A percentile compares a stretch with the other conserved stretches of the same genome.
phyloP scores from a whole-genome alignment of 2,888 invertebrate species.

The Eupithecia exiguata region DNA sequence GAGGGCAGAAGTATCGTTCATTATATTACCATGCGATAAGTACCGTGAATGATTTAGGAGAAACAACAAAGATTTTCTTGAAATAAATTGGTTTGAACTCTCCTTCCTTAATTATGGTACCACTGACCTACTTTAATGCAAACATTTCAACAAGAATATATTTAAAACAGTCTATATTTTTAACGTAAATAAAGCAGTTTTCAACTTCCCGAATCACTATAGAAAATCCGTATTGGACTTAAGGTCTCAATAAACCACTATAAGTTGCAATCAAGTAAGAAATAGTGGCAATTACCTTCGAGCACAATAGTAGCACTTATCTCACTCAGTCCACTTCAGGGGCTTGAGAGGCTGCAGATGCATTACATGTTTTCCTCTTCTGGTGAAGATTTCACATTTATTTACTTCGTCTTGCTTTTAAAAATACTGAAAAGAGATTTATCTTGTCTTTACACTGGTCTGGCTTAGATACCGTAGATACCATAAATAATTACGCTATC shows the following conservation, averaged over 20 bases:
- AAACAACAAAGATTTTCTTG: conserved; percentile 6
- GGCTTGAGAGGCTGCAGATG: conserved; percentile 24
- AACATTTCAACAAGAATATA: conserved; percentile 2
- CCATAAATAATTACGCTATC: not conserved
- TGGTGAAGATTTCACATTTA: conserved; percentile 16
- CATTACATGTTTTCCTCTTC: conserved; percentile 30
- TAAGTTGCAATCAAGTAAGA: conserved; percentile 31
- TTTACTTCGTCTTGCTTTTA: conserved; percentile 8
- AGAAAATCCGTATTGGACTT: conserved; percentile 12
- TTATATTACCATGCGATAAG: conserved; percentile 16
- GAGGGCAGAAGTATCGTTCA: not conserved
- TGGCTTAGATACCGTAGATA: not conserved
- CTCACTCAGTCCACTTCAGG: conserved; percentile 32
- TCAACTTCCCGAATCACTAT: conserved; percentile 9
- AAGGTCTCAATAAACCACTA: conserved; percentile 19
- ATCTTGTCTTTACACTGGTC: not conserved
- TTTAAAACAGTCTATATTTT: conserved; percentile 1
- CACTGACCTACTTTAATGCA: conserved; percentile 8
- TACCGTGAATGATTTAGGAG: conserved; percentile 13
- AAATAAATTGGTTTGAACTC: not conserved
- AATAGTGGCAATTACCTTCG: conserved; percentile 33
- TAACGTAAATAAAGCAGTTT: conserved; percentile 3
- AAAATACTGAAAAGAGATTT: conserved; percentile 9
- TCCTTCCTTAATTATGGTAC: not conserved
- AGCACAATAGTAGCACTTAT: conserved; percentile 34